Conservation (phyloP, 2,888 invertebrate genomes). For the Drosophila macrospina region DNA sequence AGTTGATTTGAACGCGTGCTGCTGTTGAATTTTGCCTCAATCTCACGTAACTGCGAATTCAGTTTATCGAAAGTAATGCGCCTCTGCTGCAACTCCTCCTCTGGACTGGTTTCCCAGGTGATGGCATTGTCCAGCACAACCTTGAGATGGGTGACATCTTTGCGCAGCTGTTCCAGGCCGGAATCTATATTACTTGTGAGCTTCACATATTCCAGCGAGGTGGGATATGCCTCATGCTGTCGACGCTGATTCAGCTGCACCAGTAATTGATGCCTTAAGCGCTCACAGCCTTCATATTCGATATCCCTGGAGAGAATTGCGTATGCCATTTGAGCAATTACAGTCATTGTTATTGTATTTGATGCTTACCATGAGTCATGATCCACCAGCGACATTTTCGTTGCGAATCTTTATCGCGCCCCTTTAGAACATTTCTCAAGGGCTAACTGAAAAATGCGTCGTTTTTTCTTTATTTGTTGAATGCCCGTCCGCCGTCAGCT, state of each 20-base stretch:
- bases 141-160: constrained; percentile 87
- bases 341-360: background rate
- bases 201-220: constrained; percentile 85
- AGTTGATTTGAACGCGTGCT: constrained; percentile 63
- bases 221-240: constrained; percentile 81
- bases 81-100: constrained; percentile 88
- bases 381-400: constrained; percentile 84
- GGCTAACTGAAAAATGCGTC: constrained; percentile 29
- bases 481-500: constrained; percentile 46
- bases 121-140: constrained; percentile 87
- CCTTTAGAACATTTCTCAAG: constrained; percentile 43
- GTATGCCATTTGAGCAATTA: background rate
- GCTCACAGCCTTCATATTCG: constrained; percentile 89
- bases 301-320: constrained; percentile 86
- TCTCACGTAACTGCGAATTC: constrained; percentile 87
- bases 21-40: constrained; percentile 85
- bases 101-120: constrained; percentile 47
- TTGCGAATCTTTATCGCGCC: constrained; percentile 26
- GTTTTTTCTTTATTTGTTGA: constrained; percentile 31
- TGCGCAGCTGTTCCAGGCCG: constrained; percentile 88
- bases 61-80: constrained; percentile 88
- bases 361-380: constrained; percentile 84
- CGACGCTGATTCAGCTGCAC: constrained; percentile 87
- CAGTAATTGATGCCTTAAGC: constrained; percentile 88
- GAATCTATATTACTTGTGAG: constrained; percentile 88